These are phyloP conservation scores for Parelbella ahira DNA, from an alignment of 2,888 invertebrate species.

Conservation along the genomic window DNA sequence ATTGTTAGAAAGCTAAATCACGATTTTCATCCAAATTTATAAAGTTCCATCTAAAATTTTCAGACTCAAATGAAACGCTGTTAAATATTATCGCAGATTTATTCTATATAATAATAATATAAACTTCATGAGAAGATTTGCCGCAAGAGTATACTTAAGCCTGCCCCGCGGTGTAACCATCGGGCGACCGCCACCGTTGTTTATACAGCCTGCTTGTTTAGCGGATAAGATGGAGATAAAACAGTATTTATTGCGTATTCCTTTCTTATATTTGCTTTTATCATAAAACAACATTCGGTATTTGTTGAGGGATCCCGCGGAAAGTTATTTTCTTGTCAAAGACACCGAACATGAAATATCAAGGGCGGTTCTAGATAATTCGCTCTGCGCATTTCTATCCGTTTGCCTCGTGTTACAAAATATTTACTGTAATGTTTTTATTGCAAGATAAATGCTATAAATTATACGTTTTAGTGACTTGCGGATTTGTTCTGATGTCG, in stretches of 20 bases:
- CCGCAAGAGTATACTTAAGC: constrained; percentile 12
- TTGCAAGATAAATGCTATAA: background rate
- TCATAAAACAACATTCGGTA: constrained; percentile 50
- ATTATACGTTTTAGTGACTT: too few species aligned
- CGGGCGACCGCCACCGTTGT: constrained; percentile 36
- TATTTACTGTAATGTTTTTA: constrained; percentile 1
- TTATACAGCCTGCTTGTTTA: constrained; percentile 51
- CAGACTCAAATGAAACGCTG: too few species aligned
- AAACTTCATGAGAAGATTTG: too few species aligned
- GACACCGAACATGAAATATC: constrained; percentile 27
- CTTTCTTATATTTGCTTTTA: constrained; percentile 55
- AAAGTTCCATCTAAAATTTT: too few species aligned
- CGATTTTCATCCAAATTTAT: too few species aligned
- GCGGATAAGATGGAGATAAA: constrained; percentile 60
- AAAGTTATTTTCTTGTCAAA: constrained; percentile 38
- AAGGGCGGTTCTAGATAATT: constrained; percentile 3
- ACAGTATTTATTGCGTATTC: constrained; percentile 63
- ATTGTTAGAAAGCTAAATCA: too few species aligned
- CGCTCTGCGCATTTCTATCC: constrained; percentile 4
- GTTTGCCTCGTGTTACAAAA: background rate
- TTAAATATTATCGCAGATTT: too few species aligned
- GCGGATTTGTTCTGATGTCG: too few species aligned
- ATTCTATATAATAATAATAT: too few species aligned
- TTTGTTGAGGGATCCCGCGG: constrained; percentile 33
- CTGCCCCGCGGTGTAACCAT: constrained; percentile 15